Base-by-base conservation (phyloP, 2,888 invertebrate species). In the Andrena flavipes region DNA sequence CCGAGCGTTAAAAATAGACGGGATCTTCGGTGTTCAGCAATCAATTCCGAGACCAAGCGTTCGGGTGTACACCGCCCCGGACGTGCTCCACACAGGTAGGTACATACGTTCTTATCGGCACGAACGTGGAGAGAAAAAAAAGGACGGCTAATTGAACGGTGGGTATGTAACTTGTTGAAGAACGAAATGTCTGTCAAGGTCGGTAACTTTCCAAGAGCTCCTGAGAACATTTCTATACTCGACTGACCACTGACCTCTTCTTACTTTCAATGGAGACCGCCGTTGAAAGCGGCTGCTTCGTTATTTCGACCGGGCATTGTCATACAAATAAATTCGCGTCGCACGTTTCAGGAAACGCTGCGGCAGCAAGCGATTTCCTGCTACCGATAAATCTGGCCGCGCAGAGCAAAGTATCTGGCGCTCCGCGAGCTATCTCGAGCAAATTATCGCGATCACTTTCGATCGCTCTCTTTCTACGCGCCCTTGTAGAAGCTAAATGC, bases 141-240 rank as follows among this genome's bases (percentile, higher is more conserved):
- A 56, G 29, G 13, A 3, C 13, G 10, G 42, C 4, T 70, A 81
- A 79, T 80, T 81, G 30, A 69, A 33, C 49, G 64, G 51, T 1
- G 29, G 26, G 23, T 20, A 54, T 30, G 56, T 23, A 64, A 60
- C 59, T 26, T 49, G 56, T 42, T 5, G 59, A 82, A 80, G 72
- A 76, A 84, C 69, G 74, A 84, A 89, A 91, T 91, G 84, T 90
- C 88, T 88, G 91, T 85, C 90, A 91, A 91, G 91, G 89, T 91
- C 88, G 89, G 85, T 91, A 91, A 91, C 91, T 91, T 91, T 92
- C 88, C 85, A 91, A 87, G 82, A 87, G 71, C 70, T 33, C 30
- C 51, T 74, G 62, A 26, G 48, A 79, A 78, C 80, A 80, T 86
- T 86, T 87, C 77, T 79, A 76, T 80, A 85, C 62, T 33, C 56